phyloP scores from a whole-genome alignment of 1,140 invertebrate genomes.

The Homarus americanus region DNA sequence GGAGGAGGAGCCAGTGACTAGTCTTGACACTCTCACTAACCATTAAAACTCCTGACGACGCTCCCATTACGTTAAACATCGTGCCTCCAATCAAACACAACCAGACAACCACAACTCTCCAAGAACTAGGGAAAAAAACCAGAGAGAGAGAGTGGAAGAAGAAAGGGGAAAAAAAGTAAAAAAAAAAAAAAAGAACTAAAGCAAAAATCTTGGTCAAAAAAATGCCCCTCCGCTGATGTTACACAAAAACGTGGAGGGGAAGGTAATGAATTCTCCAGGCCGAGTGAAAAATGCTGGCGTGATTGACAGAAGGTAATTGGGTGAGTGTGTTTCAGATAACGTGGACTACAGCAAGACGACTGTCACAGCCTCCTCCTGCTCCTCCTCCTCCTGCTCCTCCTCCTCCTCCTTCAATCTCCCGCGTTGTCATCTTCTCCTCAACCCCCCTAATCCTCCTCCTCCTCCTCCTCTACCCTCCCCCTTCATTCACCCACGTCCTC shows the following conservation, averaged over 20 bases:
- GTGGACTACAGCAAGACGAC: conserved; percentile 46
- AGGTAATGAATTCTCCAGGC: conserved; percentile 64
- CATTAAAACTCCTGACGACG: no score
- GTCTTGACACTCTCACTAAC: no score
- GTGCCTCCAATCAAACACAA: not conserved
- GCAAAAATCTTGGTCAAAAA: conserved; percentile 16
- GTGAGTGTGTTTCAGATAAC: conserved; percentile 69
- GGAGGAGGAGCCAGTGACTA: no score
- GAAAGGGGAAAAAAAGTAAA: not conserved
- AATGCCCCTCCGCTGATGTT: conserved; percentile 46
- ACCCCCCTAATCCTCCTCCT: not conserved
- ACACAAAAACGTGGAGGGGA: conserved; percentile 33
- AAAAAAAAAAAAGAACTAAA: conserved; percentile 6
- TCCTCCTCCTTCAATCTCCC: conserved; percentile 27
- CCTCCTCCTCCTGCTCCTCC: not conserved
- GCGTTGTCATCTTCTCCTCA: not conserved
- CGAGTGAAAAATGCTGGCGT: conserved; percentile 46
- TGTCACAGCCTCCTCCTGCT: conserved; percentile 25
- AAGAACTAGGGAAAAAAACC: no score
- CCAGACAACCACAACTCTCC: no score
- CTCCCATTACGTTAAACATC: not conserved
- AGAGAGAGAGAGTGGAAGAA: no score
- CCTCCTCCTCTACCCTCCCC: not conserved
- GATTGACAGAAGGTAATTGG: conserved; percentile 73
- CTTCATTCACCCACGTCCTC: not conserved